phyloP scores from a whole-genome alignment of 1,140 invertebrate species.

The Cepaea nemoralis region DNA sequence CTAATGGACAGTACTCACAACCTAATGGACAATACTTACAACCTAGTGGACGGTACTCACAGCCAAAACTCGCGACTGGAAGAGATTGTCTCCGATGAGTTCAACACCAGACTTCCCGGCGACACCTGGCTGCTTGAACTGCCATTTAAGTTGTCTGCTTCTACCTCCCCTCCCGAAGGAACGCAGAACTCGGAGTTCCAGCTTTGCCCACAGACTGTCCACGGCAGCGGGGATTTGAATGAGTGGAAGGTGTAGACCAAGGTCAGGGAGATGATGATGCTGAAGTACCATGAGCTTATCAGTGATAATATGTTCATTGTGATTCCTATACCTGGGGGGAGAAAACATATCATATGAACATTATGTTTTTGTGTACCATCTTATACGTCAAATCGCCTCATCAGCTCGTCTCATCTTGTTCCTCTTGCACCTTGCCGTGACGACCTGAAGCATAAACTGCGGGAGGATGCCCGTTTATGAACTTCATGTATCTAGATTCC shows the following conservation, averaged over 20 bases:
- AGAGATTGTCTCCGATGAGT: background rate
- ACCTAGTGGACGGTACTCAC: too few relatives aligned
- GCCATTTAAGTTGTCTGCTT: background rate
- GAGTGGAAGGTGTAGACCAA: conserved; percentile 85
- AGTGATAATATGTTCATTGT: conserved; percentile 22
- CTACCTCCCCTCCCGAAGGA: background rate
- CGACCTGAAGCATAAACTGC: too few relatives aligned
- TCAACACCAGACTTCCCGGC: background rate
- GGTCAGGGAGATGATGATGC: conserved; percentile 96
- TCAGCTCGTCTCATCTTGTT: too few relatives aligned
- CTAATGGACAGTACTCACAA: too few relatives aligned
- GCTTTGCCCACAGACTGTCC: conserved; percentile 83
- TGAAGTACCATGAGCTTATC: conserved; percentile 81
- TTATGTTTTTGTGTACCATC: too few relatives aligned
- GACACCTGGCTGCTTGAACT: background rate
- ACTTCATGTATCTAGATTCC: too few relatives aligned
- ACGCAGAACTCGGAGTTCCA: conserved; percentile 47
- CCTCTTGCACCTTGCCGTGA: too few relatives aligned
- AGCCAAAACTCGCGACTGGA: conserved; percentile 19
- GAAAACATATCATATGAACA: too few relatives aligned
- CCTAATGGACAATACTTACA: too few relatives aligned
- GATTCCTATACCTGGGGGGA: conserved; percentile 27
- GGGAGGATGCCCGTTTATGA: too few relatives aligned
- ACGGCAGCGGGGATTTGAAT: conserved; percentile 79
- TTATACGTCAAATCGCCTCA: too few relatives aligned